Base-by-base conservation (phyloP, 2,113 vertebrate species). In the Cynocephalus volans region DNA sequence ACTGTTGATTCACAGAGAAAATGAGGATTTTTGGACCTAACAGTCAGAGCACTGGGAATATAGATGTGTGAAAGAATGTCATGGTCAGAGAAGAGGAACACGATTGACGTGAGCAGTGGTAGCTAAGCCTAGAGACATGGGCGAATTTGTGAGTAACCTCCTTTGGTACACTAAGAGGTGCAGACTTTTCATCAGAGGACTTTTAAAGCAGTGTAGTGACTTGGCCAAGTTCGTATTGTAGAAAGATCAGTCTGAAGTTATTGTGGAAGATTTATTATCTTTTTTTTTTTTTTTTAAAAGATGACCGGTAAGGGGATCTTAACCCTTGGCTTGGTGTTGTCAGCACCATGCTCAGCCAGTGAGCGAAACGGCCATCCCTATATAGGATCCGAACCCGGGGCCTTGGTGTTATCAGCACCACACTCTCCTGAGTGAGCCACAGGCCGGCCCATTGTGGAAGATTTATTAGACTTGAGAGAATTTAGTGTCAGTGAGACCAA, bases 401-500 rank as follows among this genome's bases (percentile, higher is more conserved):
- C n/a, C n/a, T n/a, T n/a, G n/a, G n/a, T n/a, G n/a, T n/a, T n/a
- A n/a, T n/a, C n/a, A n/a, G n/a, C n/a, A n/a, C n/a, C n/a, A n/a
- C n/a, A n/a, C n/a, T n/a, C n/a, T n/a, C n/a, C n/a, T n/a, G n/a
- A n/a, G n/a, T n/a, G n/a, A n/a, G n/a, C n/a, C n/a, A n/a, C n/a
- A n/a, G n/a, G n/a, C n/a, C n/a, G n/a, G n/a, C n/a, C n/a, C n/a
- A 28, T 13, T 31, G 9, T 28, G 13, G 50, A 82, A 79, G 83
- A 94, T 76, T 80, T 72, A 80, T 91, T 82, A 95, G 56, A 41
- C 33, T 85, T 86, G 62, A 93, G 54, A 94, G 48, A 96, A 33
- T 73, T 67, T 72, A 48, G 36, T 64, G 50, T 52, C 81, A 94
- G 18, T 54, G 58, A 92, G 52, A 73, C 41, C n/a, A 90, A 84